phyloP scores from a whole-genome alignment of 2,888 invertebrate species.

The Patella ulyssiponensis region DNA sequence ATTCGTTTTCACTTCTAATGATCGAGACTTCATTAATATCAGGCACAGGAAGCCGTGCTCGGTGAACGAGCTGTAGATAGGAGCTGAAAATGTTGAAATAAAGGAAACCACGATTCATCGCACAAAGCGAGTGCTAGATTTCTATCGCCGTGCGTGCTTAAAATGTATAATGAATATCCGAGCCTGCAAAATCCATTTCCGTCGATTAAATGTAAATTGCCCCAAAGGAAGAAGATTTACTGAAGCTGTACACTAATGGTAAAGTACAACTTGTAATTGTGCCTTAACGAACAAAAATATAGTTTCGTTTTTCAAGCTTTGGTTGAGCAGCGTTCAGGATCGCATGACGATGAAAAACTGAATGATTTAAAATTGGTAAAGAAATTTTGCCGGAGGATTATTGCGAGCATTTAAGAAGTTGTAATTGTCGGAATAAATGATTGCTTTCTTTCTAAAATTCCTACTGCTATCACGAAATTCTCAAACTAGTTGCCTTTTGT shows the following conservation, averaged over 20 bases:
- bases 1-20: background rate
- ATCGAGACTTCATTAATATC: background rate
- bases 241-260: slow-evolving; percentile 7
- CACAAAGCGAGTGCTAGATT: slow-evolving; percentile 7
- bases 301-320: too few species aligned
- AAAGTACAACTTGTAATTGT: too few species aligned
- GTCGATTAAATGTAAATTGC: slow-evolving; percentile 12
- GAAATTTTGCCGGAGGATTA: too few species aligned
- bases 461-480: too few species aligned
- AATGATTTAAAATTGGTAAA: too few species aligned
- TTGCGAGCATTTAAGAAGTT: too few species aligned
- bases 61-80: background rate
- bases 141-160: slow-evolving; percentile 9
- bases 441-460: too few species aligned
- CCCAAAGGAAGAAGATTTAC: slow-evolving; percentile 3
- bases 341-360: too few species aligned
- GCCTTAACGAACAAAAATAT: too few species aligned
- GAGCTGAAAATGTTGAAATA: background rate
- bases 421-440: too few species aligned
- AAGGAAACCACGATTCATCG: slow-evolving; percentile 5
- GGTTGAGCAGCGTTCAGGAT: too few species aligned
- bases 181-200: slow-evolving; percentile 12
- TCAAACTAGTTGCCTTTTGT: too few species aligned
- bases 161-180: slow-evolving; percentile 13
- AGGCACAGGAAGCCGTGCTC: background rate